These are phyloP conservation scores for Podarcis siculus DNA, from an alignment of 2,797 vertebrate species.

Conservation along the genomic window DNA sequence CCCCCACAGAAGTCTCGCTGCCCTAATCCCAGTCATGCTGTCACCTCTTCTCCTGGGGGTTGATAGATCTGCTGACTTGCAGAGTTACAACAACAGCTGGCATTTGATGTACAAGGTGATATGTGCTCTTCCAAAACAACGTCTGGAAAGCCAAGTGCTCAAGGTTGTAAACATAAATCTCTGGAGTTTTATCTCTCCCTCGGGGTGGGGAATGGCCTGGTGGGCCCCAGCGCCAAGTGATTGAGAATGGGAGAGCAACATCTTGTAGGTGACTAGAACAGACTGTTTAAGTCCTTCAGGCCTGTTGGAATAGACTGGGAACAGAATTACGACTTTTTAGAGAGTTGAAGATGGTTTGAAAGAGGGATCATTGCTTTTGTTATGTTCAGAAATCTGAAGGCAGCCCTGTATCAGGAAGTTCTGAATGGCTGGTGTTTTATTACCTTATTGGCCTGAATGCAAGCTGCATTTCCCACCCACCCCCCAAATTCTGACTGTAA, in stretches of 20 bases:
- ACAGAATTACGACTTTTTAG: not conserved
- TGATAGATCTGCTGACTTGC: conserved; percentile 29
- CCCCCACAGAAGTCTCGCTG: not conserved
- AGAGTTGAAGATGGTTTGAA: not conserved
- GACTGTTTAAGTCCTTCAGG: not conserved
- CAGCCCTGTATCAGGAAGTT: no score
- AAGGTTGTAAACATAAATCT: not conserved
- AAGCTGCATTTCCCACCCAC: no score
- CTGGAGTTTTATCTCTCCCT: accelerated
- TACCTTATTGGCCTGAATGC: no score
- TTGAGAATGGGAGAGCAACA: not conserved
- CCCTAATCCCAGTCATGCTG: not conserved
- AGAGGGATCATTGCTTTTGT: not conserved
- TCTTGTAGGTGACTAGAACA: not conserved
- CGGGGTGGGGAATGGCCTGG: no score
- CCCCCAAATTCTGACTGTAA: no score
- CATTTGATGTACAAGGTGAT: not conserved
- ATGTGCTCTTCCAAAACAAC: accelerated
- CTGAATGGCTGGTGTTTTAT: no score
- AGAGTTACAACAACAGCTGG: conserved; percentile 38
- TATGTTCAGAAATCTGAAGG: no score
- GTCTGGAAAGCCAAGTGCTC: not conserved
- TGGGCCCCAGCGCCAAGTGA: not conserved
- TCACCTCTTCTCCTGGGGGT: not conserved
- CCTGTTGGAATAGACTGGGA: not conserved